phyloP scores from a whole-genome alignment of 2,113 vertebrate species.

The Pseudorectes ferrugineus region DNA sequence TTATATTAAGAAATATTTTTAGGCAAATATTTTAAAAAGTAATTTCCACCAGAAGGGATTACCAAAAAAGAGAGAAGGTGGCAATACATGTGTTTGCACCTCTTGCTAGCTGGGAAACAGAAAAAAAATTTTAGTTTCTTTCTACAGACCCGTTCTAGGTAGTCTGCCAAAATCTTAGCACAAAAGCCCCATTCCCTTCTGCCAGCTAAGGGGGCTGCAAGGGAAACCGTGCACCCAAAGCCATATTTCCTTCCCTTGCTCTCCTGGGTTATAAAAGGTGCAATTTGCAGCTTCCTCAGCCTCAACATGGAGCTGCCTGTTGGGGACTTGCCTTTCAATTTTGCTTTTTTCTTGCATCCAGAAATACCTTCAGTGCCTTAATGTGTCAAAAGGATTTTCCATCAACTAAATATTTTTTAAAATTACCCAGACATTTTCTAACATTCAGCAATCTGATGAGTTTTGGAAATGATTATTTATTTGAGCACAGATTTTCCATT shows the following conservation, averaged over 20 bases:
- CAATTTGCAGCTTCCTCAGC: background rate
- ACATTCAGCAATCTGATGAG: background rate
- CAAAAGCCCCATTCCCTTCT: background rate
- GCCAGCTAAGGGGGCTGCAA: background rate
- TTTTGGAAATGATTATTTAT: background rate
- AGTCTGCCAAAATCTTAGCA: background rate
- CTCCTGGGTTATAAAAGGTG: background rate
- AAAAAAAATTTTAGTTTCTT: background rate
- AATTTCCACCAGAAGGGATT: background rate
- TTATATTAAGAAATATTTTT: background rate
- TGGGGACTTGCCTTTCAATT: background rate
- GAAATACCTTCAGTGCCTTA: background rate
- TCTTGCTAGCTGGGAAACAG: background rate
- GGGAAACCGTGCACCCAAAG: background rate
- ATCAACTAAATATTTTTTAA: background rate
- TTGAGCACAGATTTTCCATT: background rate
- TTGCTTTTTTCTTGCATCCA: background rate
- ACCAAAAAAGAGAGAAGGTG: background rate
- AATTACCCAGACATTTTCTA: background rate
- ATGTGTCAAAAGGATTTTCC: background rate
- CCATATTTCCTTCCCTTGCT: background rate
- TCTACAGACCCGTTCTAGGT: background rate
- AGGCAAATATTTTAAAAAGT: background rate
- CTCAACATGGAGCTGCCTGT: background rate
- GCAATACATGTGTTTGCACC: background rate